Evolutionary conservation across 64 coral and sea anemone genomes (phyloP).

Genomic region (Astreopora myriophthalma): DNA sequence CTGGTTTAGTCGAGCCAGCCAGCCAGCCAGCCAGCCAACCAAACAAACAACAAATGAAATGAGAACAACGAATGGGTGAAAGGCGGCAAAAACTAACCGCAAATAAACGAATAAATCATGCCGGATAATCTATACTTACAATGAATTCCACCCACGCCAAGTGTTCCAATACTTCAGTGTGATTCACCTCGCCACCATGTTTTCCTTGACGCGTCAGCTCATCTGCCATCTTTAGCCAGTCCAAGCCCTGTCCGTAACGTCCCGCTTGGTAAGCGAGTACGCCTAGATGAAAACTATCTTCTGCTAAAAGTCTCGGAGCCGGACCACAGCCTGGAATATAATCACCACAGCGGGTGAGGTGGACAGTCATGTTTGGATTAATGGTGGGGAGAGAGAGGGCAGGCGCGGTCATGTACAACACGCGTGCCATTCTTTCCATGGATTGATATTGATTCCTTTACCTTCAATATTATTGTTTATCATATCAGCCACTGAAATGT

Average conservation of each 20-base stretch:
- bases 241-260: slow-evolving; percentile 56
- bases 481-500: slow-evolving; percentile 70
- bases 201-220: slow-evolving; percentile 1
- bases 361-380: neutral
- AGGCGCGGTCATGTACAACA: too few species aligned
- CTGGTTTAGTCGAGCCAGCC: too few species aligned
- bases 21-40: too few species aligned
- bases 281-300: slow-evolving; percentile 87
- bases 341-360: neutral
- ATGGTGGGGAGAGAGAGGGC: too few species aligned
- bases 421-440: too few species aligned
- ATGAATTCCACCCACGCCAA: slow-evolving; percentile 79
- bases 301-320: slow-evolving; percentile 52
- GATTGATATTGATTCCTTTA: neutral
- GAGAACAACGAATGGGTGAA: too few species aligned
- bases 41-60: too few species aligned
- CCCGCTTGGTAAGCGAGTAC: slow-evolving; percentile 54
- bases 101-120: neutral
- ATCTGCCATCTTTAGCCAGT: slow-evolving; percentile 72
- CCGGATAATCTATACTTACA: slow-evolving; percentile 26
- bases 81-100: neutral
- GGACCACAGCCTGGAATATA: slow-evolving; percentile 49
- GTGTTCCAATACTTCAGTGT: slow-evolving; percentile 66
- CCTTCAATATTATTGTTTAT: slow-evolving; percentile 73
- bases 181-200: neutral